Evolutionary conservation across 1,140 invertebrate genomes (phyloP), one percentile per base, ranked within the genome.

Genomic region (Pseudobourletiella spinata): DNA sequence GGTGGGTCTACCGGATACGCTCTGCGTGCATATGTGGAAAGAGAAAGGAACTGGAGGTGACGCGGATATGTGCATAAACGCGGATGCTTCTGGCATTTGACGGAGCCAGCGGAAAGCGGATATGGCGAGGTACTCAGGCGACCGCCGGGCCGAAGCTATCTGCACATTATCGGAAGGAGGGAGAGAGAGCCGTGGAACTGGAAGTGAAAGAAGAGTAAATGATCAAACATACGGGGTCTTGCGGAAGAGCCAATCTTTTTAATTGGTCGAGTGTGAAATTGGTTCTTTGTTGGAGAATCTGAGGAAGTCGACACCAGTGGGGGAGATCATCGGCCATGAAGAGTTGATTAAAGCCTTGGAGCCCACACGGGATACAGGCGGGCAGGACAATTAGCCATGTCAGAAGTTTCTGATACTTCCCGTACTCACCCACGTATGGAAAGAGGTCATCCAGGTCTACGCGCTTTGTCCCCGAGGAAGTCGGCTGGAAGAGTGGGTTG

Each of bases 291-390:
- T 71, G 59, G 28, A 66, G 59, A 22, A 67, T 69, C 30, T 64
- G 25, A 16, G 71, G 42, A 35, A 71, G 54, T 28, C 63, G 64
- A 64, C 75, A 76, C 72, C 71, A 74, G 59, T 75, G 72, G 4
- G 73, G 66, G 0, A 74, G 72, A 22, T 70, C 71, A 58, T 69
- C 59, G 1, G 72, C 70, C 72, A 76, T 75, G 66, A 84, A 79
- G 30, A 80, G 80, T 73, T 93, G 91, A 76, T 91, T 91, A 74
- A 91, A 93, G 1, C 88, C 88, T 73, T 89, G 88, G 74, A 91
- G 91, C 1, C 89, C 89, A 71, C 89, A 92, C 0, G 89, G 88
- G 58, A 93, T 80, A 68, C 89, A 91, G 2, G 88, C 88, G 14
- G 90, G 89, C 26, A 93, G 74, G 70, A 89, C 90, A 16, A 93